Base-by-base conservation (phyloP, 2,113 vertebrate genomes). In the Myotis davidii region DNA sequence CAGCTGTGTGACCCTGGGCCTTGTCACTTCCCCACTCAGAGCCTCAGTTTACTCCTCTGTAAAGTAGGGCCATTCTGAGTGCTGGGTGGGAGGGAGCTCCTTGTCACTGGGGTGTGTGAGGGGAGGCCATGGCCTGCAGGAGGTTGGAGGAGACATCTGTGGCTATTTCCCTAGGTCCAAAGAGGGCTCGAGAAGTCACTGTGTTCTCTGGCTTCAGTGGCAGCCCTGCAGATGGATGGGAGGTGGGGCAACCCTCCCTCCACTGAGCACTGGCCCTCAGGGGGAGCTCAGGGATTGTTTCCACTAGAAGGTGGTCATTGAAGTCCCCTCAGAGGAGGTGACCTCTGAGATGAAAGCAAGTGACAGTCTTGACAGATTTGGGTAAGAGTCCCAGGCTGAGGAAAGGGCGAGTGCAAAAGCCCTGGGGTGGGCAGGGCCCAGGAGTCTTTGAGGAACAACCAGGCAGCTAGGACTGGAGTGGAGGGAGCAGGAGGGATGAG, bases 231-330 rank as follows among this genome's bases (percentile, higher is more conserved):
- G 39, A 50, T 37, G 45, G 88, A 2, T 3, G 2, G 72, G 17
- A 52, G 29, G 29, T 11, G 23, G 42, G 34, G 3, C 16, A 12
- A 1, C 32, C 25, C 42, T 72, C 27, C 27, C 50, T 4, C 14
- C 11, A 4, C 34, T 14, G 1, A 20, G 18, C 0, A 0, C 34
- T 1, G 23, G 34, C 52, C 54, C 45, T 76, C 3, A 39, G 39
- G 37, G n/a, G 50, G 65, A 59, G 48, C 39, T 20, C 34, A 21
- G 39, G 9, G 7, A 16, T 3, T 8, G 12, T 64, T 54, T 73
- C 37, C 2, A 4, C 20, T 37, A 12, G 42, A n/a, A 10, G 39
- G 7, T 52, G 48, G 39, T 45, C 42, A 18, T 4, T 1, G 8
- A 32, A 32, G 37, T 77, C 37, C 50, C 4, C 54, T 34, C 25